Base-by-base conservation (phyloP, 2,888 invertebrate species). In the Invenusta paracnida region DNA sequence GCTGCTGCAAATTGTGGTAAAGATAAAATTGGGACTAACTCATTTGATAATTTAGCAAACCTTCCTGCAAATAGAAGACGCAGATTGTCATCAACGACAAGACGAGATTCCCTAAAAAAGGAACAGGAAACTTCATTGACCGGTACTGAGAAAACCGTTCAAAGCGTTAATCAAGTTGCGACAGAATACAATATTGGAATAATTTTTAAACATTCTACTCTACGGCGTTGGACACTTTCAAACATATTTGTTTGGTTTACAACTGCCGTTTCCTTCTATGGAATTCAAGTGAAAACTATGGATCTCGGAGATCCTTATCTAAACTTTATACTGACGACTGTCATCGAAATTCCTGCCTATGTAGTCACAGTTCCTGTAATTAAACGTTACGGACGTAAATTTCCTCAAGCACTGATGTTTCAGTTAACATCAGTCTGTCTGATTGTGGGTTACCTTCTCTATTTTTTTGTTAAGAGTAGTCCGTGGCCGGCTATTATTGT, bases 291-390 rank as follows among this genome's bases (percentile, higher is more conserved):
- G 2, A 85, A 81, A 81, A 31, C n/a, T 1, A 28, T 85, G 28
- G 25, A 79, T 25, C 23, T 85, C n/a, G 83, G 85, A 25, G 67
- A 85, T 30, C 29, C 31, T 2, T 85, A 79, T 81, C 1, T 85
- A 23, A 85, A 85, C 81, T 81, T 81, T 83, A 79, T 85, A 2
- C 30, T 85, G 27, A 29, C 81, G 25, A 79, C 29, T 0, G 27
- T 85, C 2, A 79, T 85, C 1, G 85, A 85, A 81, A 79, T 85
- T 83, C 85, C 85, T n/a, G 85, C 81, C 0, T 79, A 85, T 81
- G 23, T 85, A n/a, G 23, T 66, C 13, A 29, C 28, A 29, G 25
- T 82, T 25, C 79, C 81, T 83, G 25, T 81, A 28, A 79, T 30
- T 0, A 85, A 85, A 28, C 73, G 79, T 29, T 81, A 30, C n/a